Base-by-base conservation (phyloP, 2,797 vertebrate genomes). In the Amblyopsis hoosieri region DNA sequence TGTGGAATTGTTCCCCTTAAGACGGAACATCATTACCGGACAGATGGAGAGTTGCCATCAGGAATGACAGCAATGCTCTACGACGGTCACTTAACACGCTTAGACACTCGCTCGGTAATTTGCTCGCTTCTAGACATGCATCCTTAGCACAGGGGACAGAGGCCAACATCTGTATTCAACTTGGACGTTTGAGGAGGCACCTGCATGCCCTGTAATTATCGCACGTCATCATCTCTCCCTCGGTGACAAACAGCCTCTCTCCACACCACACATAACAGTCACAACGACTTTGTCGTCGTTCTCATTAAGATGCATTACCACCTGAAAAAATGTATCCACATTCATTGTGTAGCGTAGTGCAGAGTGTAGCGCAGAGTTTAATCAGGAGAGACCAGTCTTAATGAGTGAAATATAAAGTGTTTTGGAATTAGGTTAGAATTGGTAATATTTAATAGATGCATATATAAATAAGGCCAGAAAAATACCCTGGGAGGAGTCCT, bases 21-120 rank as follows among this genome's bases (percentile, higher is more conserved):
- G 54, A 81, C 79, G 71, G 72, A 62, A 76, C 85, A 81, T 80
- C 70, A 69, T 79, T 80, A 82, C 19, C 4, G 75, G 79, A 75
- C 81, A 85, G 85, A 90, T 88, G 87, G 79, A 77, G 62, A 8
- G 1, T 61, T 62, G 85, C 80, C 84, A 83, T 81, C 62, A 58
- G 65, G 75, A 63, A 3, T 66, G 12, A 13, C 14, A 56, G 3
- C 79, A 67, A 62, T 73, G 72, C 79, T 80, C 84, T 85, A 82
- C 65, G 72, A 76, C 67, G 70, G 81, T 82, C 57, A 37, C 71
- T 59, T 56, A 73, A 80, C 67, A 61, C 74, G 76, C 74, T 85
- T 63, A 72, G 72, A 83, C 69, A 66, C 78, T 78, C 53, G n/a
- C 74, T 68, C 6, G 69, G 76, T 80, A 67, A 87, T 82, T 84